These are phyloP conservation scores for Caenorhabditis doughertyi DNA, from an alignment of 2,888 invertebrate species.

Conservation along the genomic window DNA sequence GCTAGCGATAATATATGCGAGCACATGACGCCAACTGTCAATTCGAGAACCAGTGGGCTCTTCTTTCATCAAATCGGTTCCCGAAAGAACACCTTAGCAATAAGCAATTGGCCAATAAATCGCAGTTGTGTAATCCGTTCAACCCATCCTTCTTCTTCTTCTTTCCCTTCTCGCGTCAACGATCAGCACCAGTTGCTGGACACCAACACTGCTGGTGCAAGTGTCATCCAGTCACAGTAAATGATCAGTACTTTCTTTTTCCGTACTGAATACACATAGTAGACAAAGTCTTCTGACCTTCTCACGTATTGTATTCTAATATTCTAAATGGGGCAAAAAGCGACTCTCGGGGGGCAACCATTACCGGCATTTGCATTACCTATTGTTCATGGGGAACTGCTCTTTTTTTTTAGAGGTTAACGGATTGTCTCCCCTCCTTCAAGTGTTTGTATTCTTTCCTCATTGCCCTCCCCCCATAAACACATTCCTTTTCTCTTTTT, in stretches of 20 bases:
- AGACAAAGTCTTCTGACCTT: conserved; percentile 50
- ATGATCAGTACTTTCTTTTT: conserved; percentile 26
- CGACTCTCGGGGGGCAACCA: conserved; percentile 28
- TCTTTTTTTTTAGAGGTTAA: conserved; percentile 62
- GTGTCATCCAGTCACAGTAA: conserved; percentile 29
- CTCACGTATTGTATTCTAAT: conserved; percentile 51
- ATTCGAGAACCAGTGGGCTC: conserved; percentile 43
- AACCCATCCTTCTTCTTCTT: conserved; percentile 35
- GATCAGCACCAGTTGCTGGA: conserved; percentile 44
- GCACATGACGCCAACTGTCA: conserved; percentile 57
- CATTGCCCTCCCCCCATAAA: conserved; percentile 21
- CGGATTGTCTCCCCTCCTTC: conserved; percentile 49
- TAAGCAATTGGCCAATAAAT: conserved; percentile 69
- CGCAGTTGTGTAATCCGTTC: conserved; percentile 66
- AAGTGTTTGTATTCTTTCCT: conserved; percentile 54
- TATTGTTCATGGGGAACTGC: conserved; percentile 46
- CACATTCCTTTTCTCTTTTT: conserved; percentile 25
- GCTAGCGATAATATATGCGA: conserved; percentile 58
- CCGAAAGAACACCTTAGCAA: conserved; percentile 67
- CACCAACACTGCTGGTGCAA: conserved; percentile 36
- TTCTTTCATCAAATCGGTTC: conserved; percentile 43
- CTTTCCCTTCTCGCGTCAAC: conserved; percentile 32
- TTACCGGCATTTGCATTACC: conserved; percentile 57
- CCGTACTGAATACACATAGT: background rate
- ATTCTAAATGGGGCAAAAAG: conserved; percentile 39